These are phyloP conservation scores for Nematopogon swammerdamellus DNA, from an alignment of 2,888 invertebrate genomes.

Conservation along the genomic window DNA sequence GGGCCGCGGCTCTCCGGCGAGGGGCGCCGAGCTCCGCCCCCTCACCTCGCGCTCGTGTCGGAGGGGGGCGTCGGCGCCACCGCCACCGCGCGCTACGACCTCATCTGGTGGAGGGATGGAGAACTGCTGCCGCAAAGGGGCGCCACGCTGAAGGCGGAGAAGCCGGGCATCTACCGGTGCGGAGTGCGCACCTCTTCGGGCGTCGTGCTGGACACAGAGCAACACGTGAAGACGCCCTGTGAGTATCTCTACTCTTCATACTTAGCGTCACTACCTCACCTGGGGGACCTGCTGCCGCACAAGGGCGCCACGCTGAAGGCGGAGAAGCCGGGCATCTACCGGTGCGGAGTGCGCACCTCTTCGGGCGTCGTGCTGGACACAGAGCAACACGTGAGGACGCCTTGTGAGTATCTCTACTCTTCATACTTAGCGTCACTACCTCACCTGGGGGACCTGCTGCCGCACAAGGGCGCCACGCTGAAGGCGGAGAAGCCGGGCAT, in stretches of 20 bases:
- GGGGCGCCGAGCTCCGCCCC: background rate
- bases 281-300: no score
- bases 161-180: background rate
- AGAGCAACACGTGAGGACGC: background rate
- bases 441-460: no score
- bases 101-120: background rate
- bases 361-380: background rate
- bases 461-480: background rate
- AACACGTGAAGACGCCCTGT: background rate
- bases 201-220: background rate
- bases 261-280: no score
- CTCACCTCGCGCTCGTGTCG: background rate
- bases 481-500: background rate
- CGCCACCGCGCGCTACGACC: background rate
- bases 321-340: background rate
- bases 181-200: background rate
- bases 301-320: background rate
- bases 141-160: background rate
- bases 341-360: background rate
- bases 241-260: no score
- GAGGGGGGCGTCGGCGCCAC: background rate
- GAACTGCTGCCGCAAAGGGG: slow-evolving; percentile 1
- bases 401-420: no score
- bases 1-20: background rate
- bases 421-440: no score